Evolutionary conservation across 1,140 invertebrate genomes (phyloP).

Genomic region (Daktulosphaira vitifoliae): DNA sequence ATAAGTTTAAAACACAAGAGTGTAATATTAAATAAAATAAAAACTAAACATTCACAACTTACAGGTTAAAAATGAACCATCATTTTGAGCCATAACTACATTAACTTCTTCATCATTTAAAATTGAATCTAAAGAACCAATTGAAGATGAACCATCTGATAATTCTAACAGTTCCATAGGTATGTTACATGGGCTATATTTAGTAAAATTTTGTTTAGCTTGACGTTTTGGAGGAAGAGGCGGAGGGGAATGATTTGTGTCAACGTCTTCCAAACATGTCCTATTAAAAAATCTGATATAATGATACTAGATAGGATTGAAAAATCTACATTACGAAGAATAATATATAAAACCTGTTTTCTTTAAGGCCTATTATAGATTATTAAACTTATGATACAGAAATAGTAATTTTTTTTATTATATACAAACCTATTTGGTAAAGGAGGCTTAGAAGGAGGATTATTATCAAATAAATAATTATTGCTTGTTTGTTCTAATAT

Average conservation of each 20-base stretch:
- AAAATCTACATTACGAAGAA: too few species aligned
- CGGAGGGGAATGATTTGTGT: constrained; percentile 49
- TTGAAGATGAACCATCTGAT: constrained; percentile 48
- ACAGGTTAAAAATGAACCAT: constrained; percentile 42
- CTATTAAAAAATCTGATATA: constrained; percentile 8
- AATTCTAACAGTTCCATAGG: constrained; percentile 31
- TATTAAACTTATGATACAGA: not conserved
- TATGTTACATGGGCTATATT: not conserved
- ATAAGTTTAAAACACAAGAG: not conserved
- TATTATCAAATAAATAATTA: constrained; percentile 43
- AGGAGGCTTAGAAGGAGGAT: constrained; percentile 78
- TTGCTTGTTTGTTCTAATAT: constrained; percentile 53
- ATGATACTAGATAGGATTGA: too few species aligned
- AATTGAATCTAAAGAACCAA: constrained; percentile 73
- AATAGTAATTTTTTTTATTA: not conserved
- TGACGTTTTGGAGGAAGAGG: constrained; percentile 67
- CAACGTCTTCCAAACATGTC: constrained; percentile 39
- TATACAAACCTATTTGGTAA: constrained; percentile 57
- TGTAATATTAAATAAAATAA: not conserved
- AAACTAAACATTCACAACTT: not conserved
- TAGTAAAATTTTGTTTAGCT: constrained; percentile 38
- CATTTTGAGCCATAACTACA: constrained; percentile 52
- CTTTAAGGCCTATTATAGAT: too few species aligned
- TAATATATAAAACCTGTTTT: too few species aligned
- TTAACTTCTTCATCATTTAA: constrained; percentile 61